Evolutionary conservation across 2,797 vertebrate genomes (phyloP), one percentile per base, ranked within the genome.

Genomic region (Botia almorhae): DNA sequence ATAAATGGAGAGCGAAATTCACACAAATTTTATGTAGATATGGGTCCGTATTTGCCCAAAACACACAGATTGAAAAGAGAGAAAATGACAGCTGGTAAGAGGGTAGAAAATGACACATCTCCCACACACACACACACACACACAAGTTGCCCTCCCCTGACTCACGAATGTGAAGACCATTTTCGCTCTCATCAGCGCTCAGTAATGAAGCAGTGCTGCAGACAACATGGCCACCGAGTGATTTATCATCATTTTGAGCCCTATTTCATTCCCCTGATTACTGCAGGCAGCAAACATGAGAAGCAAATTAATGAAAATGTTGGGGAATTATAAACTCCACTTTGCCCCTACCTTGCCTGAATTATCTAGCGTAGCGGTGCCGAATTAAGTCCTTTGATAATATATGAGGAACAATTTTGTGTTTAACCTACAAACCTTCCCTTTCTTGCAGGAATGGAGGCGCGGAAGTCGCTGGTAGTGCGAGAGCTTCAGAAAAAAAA

Each of bases 271-370:
- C 84, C 63, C 78, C 74, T 88, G 83, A 89, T 86, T 86, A 86
- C 87, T 85, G 72, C 74, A 81, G 82, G 72, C 85, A 69, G 81
- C 81, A 82, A 87, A 89, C 84, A 87, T 77, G 83, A 87, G 83
- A 70, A 86, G 78, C 85, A 88, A 85, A 89, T 88, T 85, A 87
- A 90, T 88, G 85, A 83, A 88, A 89, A 87, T 74, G 81, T 83
- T 69, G 21, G 58, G 50, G 83, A 89, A 88, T 88, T 87, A 88
- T 86, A 86, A 87, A 89, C 78, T 87, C 74, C 58, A 68, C 83
- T 86, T 82, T 72, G 39, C 81, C 80, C 69, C 39, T 29, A 65
- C 82, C 58, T 78, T 16, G 64, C 26, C 56, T 80, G 70, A 88
- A 87, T 88, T 84, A 87, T 82, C 78, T 82, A 56, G n/a, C 74